Base-by-base conservation (phyloP, 2,888 invertebrate species). In the Cantharis rufa region DNA sequence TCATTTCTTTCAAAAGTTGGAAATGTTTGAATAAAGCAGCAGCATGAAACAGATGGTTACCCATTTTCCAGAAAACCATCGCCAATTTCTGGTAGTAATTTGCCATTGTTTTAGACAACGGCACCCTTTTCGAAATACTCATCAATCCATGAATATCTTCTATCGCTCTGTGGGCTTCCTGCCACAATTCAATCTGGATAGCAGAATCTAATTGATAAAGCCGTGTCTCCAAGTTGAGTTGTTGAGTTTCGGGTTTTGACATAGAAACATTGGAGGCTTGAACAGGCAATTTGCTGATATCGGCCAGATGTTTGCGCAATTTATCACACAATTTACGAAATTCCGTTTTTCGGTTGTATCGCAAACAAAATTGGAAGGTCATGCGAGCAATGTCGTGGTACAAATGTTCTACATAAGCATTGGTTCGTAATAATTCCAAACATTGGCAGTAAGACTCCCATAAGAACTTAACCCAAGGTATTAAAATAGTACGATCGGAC, bases 361-460 rank as follows among this genome's bases (percentile, higher is more conserved):
- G 98, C 75, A 98, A 91, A 86, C 99, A 99, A 89, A 99, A 99
- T 87, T 96, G 96, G 89, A 99, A 99, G 0, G 99, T 98, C 96
- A 96, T 96, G 71, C 98, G 94, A 0, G 98, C 99, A 81, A 99
- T 98, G 86, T 98, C 98, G 87, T 99, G 99, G 88, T 99, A 99
- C 48, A 99, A 90, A 4, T 95, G 95, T 88, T 99, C 99, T 28
- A 99, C 98, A 82, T 98, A 95, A 0, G 97, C 96, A 86, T 99
- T 99, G 63, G 98, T 98, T 83, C 98, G 92, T 74, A 99, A 90
- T 80, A 99, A 89, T 87, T 99, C 99, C 83, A 99, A 90, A 86
- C 99, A 99, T 87, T 99, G 99, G 84, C 99, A 96, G 88, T 99
- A 99, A 0, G 99, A 99, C 89, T 99, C 99, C 99, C 99, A 99